Base-by-base conservation (phyloP, 2,888 invertebrate genomes). In the Megamerina dolium region DNA sequence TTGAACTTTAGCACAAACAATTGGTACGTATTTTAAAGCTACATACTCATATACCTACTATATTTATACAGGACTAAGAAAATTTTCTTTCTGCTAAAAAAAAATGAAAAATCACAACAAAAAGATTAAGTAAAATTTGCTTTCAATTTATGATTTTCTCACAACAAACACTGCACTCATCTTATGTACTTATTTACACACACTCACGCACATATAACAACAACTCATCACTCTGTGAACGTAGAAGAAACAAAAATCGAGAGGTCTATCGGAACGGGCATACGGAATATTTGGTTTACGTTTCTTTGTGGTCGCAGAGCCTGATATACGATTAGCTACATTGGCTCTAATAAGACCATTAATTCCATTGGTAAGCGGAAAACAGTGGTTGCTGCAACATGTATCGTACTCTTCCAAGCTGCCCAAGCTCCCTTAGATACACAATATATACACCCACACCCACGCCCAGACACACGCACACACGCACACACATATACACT, bases 11-110 rank as follows among this genome's bases (percentile, higher is more conserved):
- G 63, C 66, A 57, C 59, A 57, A 58, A 46, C 52, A 55, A 64
- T 66, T 64, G 64, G 64, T 64, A 64, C 49, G 64, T 64, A 64
- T 64, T 60, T 63, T 59, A 59, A 66, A 66, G 65, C 66, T 66
- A 19, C 40, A 31, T 45, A 37, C 17, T 32, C 51, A 41, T 50
- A 53, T 38, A 51, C 50, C 45, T 50, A 51, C 47, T 30, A 5
- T 13, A 5, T 12, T 17, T n/a, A n/a, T 26, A 37, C 26, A 37
- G 12, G 27, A 36, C 33, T 43, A 37, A 8, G 10, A 23, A 23
- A 8, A 23, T 10, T 17, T 43, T 20, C 16, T 32, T 35, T 39
- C 14, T 33, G 27, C 26, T 31, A 33, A 20, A n/a, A n/a, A n/a
- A n/a, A n/a, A n/a, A n/a, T n/a, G n/a, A n/a, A n/a, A n/a, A n/a